Base-by-base conservation (phyloP, 2,797 vertebrate species). In the Taeniopygia guttata region DNA sequence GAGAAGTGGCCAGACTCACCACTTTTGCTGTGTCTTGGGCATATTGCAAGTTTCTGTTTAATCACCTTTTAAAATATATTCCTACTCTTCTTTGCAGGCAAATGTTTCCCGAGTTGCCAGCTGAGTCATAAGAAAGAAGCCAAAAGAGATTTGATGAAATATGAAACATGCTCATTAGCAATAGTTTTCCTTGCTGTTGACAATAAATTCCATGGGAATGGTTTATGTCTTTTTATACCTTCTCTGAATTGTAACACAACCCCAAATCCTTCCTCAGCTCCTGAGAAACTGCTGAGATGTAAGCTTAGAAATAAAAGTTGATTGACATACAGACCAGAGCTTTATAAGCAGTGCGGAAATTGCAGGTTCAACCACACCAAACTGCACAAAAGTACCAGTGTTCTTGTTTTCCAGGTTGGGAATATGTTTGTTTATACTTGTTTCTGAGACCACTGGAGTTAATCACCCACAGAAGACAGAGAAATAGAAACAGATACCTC, bases 141-240 rank as follows among this genome's bases (percentile, higher is more conserved):
- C 82, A 96, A 85, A 95, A 96, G 90, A 97, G 93, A 90, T 95
- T 95, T 96, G 49, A 38, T 92, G 90, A 97, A 97, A 98, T 96
- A 93, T 63, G 91, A 97, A 97, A 95, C 90, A 84, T 0, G 0
- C 75, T 96, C 93, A 93, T 97, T 97, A 97, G 96, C 96, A 97
- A 88, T 73, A 93, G 81, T 94, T 97, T 97, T 93, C 95, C 88
- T 96, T 96, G 95, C 89, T 97, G 95, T 97, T 95, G 94, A 96
- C 92, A 97, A 90, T 94, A 96, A 97, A 97, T 96, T 97, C 94
- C 56, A 27, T 80, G 26, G 89, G 75, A 97, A 97, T 96, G 94
- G 94, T 97, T 97, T 97, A 97, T 97, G 91, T 90, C 87, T 94
- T 94, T 97, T 96, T 96, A 95, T 96, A 93, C 91, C 73, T 90